phyloP scores from a whole-genome alignment of 2,888 invertebrate genomes.

The Myopa testacea region DNA sequence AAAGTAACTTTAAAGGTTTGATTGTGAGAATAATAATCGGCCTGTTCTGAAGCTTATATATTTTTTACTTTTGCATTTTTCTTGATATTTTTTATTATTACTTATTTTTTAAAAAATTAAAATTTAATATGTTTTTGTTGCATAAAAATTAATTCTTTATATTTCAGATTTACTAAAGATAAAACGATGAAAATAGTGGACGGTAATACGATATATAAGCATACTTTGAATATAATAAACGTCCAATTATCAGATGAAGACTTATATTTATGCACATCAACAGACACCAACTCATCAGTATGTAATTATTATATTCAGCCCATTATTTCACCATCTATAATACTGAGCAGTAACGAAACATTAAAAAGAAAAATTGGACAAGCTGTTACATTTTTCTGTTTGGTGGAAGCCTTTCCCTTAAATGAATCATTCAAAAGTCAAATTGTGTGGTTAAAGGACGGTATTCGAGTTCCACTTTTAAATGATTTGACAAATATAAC shows the following conservation, averaged over 20 bases:
- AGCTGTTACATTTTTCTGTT: conserved; percentile 70
- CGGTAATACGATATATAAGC: conserved; percentile 61
- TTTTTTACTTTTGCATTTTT: background rate
- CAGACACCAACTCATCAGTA: conserved; percentile 57
- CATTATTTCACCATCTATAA: conserved; percentile 68
- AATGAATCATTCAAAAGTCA: conserved; percentile 59
- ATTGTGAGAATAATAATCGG: background rate
- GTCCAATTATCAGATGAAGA: conserved; percentile 73
- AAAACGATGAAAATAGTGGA: conserved; percentile 54
- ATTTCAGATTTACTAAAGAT: conserved; percentile 52
- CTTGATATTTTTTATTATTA: conserved; percentile 2
- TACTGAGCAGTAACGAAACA: conserved; percentile 64
- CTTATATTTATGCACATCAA: conserved; percentile 72
- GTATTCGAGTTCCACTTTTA: conserved; percentile 59
- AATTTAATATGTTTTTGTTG: background rate
- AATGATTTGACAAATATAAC: conserved; percentile 65
- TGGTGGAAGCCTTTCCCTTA: conserved; percentile 74
- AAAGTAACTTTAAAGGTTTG: background rate
- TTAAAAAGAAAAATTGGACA: conserved; percentile 71
- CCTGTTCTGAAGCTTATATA: too few relatives aligned
- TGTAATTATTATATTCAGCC: conserved; percentile 54
- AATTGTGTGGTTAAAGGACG: conserved; percentile 72
- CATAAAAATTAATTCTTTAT: conserved; percentile 7
- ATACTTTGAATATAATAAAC: conserved; percentile 70
- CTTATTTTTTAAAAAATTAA: background rate